Conservation (phyloP, 2,797 vertebrate genomes). For the Periophthalmus magnuspinnatus region DNA sequence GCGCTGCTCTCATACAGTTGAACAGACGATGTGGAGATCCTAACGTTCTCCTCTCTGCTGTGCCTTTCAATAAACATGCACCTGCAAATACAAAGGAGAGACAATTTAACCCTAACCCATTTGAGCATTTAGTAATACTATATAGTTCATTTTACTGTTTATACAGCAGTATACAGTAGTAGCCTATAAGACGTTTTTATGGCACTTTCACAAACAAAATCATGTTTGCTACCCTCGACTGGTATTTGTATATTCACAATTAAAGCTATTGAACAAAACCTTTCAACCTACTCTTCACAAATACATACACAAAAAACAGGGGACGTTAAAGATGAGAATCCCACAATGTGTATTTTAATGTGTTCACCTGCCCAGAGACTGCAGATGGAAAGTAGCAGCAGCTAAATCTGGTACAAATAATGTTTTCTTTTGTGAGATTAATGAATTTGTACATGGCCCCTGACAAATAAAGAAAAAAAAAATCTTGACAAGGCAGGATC, state of each 20-base stretch:
- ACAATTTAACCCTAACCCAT: background rate
- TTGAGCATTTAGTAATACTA: too few relatives aligned
- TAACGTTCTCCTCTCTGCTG: conserved; percentile 26
- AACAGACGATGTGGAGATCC: conserved; percentile 73
- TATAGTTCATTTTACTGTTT: too few relatives aligned
- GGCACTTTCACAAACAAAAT: background rate
- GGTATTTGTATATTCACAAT: background rate
- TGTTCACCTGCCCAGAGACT: too few relatives aligned
- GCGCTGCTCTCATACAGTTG: conserved; percentile 62
- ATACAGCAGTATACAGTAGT: too few relatives aligned
- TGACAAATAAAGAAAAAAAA: too few relatives aligned
- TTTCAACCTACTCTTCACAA: background rate
- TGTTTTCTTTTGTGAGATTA: too few relatives aligned
- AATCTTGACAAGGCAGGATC: too few relatives aligned
- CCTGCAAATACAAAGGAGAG: conserved; percentile 32
- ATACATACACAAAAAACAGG: background rate
- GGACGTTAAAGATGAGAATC: background rate
- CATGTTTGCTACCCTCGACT: background rate
- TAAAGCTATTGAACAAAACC: background rate
- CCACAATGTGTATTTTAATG: too few relatives aligned
- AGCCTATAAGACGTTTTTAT: too few relatives aligned
- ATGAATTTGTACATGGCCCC: too few relatives aligned
- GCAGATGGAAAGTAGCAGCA: too few relatives aligned
- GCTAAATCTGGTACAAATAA: too few relatives aligned
- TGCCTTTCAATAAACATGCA: conserved; percentile 20